Evolutionary conservation across 2,888 invertebrate genomes (phyloP).

Genomic region (Gastrophysa polygoni): DNA sequence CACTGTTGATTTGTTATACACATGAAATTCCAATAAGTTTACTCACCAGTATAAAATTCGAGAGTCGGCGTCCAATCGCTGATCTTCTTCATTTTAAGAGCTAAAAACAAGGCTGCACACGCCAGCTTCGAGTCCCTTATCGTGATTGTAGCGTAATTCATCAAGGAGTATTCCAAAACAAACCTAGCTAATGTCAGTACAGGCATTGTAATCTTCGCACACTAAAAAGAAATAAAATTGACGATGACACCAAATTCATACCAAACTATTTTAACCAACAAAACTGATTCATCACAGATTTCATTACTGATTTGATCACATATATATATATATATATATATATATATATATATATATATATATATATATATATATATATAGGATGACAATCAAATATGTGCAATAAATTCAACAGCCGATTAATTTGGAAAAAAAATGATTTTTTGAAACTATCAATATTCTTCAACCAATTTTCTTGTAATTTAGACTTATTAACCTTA

Average conservation of each 20-base stretch:
- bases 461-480: too few relatives aligned
- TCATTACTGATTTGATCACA: not conserved
- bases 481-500: too few relatives aligned
- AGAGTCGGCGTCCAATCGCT: conserved; percentile 77
- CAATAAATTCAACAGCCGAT: too few relatives aligned
- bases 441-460: too few relatives aligned
- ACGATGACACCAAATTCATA: not conserved
- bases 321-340: too few relatives aligned
- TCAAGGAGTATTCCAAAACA: conserved; percentile 89
- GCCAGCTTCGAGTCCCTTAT: conserved; percentile 90
- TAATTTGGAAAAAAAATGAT: too few relatives aligned
- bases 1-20: too few relatives aligned
- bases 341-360: too few relatives aligned
- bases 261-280: too few relatives aligned
- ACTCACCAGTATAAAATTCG: conserved; percentile 75
- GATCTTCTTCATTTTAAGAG: conserved; percentile 82
- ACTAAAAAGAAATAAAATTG: conserved; percentile 60
- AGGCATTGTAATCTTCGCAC: conserved; percentile 86
- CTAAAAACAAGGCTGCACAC: conserved; percentile 84
- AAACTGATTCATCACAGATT: not conserved
- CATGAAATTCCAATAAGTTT: too few relatives aligned
- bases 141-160: conserved; percentile 85
- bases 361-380: too few relatives aligned
- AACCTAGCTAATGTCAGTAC: conserved; percentile 92
- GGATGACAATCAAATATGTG: too few relatives aligned